These are phyloP conservation scores for Apis mellifera DNA, from an alignment of 1,140 invertebrate species.

Conservation along the genomic window Amel_HAv3.1 CM009934.2:9705001-9705500, in stretches of 20 bases:
- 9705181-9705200: too few relatives aligned
- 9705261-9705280: too few relatives aligned
- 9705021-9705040: not conserved
- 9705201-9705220: too few relatives aligned
- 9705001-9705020: not conserved
- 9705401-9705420: conserved; percentile 45
- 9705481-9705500: conserved; percentile 63
- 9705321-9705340: not conserved
- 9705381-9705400: conserved; percentile 53
- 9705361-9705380: conserved; percentile 66
- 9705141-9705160: too few relatives aligned
- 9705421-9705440: not conserved
- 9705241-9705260: too few relatives aligned
- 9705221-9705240: too few relatives aligned
- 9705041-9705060: too few relatives aligned
- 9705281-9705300: not conserved
- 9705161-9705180: too few relatives aligned
- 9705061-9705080: too few relatives aligned
- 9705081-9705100: too few relatives aligned
- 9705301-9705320: not conserved
- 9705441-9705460: conserved; percentile 54
- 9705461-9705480: conserved; percentile 67
- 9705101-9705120: too few relatives aligned
- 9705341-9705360: conserved; percentile 48
- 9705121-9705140: too few relatives aligned